phyloP scores from a whole-genome alignment of 2,113 vertebrate genomes.

The Montifringilla adamsi region DNA sequence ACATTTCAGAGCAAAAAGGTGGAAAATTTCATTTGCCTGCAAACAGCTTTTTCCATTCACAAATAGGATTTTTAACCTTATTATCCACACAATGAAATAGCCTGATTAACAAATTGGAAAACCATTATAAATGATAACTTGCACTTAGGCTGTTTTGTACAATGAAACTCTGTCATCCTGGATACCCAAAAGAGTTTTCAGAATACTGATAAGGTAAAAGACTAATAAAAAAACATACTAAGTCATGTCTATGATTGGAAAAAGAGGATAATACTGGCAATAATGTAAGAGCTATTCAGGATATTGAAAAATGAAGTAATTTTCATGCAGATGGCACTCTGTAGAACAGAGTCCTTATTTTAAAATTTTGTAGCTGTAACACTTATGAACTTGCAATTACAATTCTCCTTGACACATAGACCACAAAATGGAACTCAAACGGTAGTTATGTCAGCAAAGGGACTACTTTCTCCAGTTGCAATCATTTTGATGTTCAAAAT shows the following conservation, averaged over 20 bases:
- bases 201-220: background rate
- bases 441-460: background rate
- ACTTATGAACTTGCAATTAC: background rate
- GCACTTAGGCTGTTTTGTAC: background rate
- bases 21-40: background rate
- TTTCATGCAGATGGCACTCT: background rate
- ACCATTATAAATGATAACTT: background rate
- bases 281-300: background rate
- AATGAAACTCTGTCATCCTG: background rate
- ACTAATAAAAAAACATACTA: background rate
- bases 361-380: background rate
- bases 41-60: background rate
- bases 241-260: background rate
- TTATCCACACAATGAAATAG: background rate
- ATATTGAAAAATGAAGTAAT: background rate
- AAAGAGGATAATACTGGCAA: background rate
- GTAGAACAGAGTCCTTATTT: background rate
- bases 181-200: background rate
- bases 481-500: background rate
- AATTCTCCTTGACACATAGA: background rate
- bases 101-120: slow-evolving; percentile 7
- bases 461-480: background rate
- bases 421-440: background rate
- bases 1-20: background rate
- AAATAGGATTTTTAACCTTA: background rate